Percentiles rank a stretch among this genome's conserved stretches.
Conservation (phyloP, 2,113 vertebrate species). For the Cacatua alba region DNA sequence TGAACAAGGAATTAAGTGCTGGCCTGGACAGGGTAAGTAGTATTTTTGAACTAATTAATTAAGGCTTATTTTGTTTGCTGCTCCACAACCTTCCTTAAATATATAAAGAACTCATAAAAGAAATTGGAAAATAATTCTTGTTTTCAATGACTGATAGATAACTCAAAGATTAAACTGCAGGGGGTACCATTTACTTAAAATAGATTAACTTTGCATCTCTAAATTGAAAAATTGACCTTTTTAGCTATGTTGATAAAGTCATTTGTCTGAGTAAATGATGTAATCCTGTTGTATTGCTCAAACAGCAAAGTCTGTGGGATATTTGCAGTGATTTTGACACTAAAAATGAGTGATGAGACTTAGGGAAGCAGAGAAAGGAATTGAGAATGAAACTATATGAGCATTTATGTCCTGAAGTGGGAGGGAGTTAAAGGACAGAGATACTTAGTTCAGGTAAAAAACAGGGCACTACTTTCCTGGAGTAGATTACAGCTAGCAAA, state of each 20-base stretch:
- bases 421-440: neutral
- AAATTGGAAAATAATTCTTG: neutral
- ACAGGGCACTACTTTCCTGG: neutral
- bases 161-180: neutral
- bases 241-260: neutral
- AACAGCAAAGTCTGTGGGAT: neutral
- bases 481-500: neutral
- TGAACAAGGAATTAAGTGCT: neutral
- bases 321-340: neutral
- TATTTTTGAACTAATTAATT: neutral
- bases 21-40: neutral
- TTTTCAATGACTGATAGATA: neutral
- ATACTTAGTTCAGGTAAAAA: neutral
- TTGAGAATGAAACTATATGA: neutral
- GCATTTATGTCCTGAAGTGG: neutral
- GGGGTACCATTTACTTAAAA: neutral
- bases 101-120: neutral
- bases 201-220: neutral
- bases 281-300: neutral
- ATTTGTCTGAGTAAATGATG: neutral
- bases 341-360: neutral
- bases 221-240: neutral
- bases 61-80: neutral
- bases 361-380: neutral
- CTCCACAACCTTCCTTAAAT: neutral